A percentile compares a stretch with the other conserved stretches of the same genome.
phyloP scores from a whole-genome alignment of 2,888 invertebrate genomes.

The Griposia aprilina region DNA sequence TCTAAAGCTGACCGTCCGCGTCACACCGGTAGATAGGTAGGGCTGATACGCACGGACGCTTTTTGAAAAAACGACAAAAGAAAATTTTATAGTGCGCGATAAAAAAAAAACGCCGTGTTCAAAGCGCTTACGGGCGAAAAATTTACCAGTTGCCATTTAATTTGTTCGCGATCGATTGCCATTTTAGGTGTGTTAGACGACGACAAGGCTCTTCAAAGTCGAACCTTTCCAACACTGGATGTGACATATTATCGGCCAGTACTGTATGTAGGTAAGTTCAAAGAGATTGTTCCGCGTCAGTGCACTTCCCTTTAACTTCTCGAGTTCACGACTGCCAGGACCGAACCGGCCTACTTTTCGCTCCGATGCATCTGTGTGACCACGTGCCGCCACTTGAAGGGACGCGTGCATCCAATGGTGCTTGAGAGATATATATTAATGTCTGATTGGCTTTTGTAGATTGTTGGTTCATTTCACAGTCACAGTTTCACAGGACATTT shows the following conservation, averaged over 20 bases:
- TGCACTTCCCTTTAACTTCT: constrained; percentile 42
- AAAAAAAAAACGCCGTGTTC: too few species aligned
- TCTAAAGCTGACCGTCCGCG: background rate
- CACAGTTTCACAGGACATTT: constrained; percentile 55
- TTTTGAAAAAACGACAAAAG: background rate
- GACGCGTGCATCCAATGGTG: constrained; percentile 67
- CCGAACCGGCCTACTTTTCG: constrained; percentile 62
- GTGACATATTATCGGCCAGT: background rate
- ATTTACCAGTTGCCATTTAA: too few species aligned
- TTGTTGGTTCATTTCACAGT: constrained; percentile 49
- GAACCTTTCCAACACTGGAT: background rate
- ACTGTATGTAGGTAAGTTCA: constrained; percentile 48
- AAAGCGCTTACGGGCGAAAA: too few species aligned
- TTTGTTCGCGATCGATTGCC: too few species aligned
- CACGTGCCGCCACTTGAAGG: constrained; percentile 62
- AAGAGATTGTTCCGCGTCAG: constrained; percentile 63
- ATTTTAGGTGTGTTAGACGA: background rate
- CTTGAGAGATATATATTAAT: constrained; percentile 62
- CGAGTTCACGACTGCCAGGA: constrained; percentile 23
- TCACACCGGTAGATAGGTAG: too few species aligned
- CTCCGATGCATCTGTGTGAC: constrained; percentile 48
- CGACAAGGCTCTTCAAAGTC: background rate
- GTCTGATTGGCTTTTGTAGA: constrained; percentile 49
- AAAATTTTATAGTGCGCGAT: too few species aligned
- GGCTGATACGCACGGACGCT: background rate